Evolutionary conservation across 1,140 invertebrate species (phyloP).

Genomic region (Uloborus diversus): DNA sequence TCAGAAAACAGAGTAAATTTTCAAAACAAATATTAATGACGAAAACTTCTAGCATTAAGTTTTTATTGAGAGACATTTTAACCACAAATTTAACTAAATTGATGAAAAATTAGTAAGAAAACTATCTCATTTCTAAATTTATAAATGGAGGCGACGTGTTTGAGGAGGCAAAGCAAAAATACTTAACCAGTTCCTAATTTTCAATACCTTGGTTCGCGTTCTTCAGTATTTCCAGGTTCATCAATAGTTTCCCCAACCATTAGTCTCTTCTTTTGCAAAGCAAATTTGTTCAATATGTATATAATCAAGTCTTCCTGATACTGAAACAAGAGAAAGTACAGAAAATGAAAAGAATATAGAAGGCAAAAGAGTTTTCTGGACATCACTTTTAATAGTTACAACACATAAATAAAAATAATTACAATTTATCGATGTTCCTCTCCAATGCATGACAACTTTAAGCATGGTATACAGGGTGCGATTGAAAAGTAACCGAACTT

Average conservation of each 20-base stretch:
- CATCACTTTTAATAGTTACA: too few species aligned
- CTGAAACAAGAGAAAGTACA: constrained; percentile 70
- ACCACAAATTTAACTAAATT: background rate
- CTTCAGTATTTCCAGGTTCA: background rate
- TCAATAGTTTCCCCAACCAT: constrained; percentile 25
- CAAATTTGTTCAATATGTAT: constrained; percentile 79
- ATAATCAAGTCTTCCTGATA: constrained; percentile 82
- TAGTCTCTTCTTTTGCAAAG: constrained; percentile 66
- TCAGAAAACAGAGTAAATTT: too few species aligned
- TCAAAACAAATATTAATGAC: too few species aligned
- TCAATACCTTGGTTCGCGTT: constrained; percentile 7
- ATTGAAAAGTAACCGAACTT: too few species aligned
- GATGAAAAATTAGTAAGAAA: background rate
- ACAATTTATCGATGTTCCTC: too few species aligned
- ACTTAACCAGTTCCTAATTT: background rate
- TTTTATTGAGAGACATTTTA: background rate
- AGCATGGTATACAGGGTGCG: too few species aligned
- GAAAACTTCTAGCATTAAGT: too few species aligned
- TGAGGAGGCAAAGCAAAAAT: background rate
- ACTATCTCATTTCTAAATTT: background rate
- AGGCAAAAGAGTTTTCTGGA: too few species aligned
- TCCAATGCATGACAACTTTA: too few species aligned
- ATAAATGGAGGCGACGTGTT: too few species aligned
- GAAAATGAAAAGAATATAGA: background rate
- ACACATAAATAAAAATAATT: too few species aligned